Evolutionary conservation across 2,888 invertebrate species (phyloP).

Genomic region (Coronaproctus castanopsis): DNA sequence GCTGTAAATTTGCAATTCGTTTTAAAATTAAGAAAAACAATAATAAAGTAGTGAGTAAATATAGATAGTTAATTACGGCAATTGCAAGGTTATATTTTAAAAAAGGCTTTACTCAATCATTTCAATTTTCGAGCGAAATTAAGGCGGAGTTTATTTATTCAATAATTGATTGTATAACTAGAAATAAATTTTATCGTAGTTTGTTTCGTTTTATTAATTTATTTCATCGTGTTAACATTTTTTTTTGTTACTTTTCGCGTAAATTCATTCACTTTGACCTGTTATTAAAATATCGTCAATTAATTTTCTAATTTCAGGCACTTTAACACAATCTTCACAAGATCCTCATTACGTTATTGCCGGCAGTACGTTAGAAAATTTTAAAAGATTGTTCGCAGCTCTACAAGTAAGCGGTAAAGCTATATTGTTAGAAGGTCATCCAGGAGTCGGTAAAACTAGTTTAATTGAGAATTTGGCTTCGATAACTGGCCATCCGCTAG

Average conservation of each 20-base stretch:
- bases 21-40: too few relatives aligned
- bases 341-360: too few relatives aligned
- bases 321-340: too few relatives aligned
- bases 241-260: too few relatives aligned
- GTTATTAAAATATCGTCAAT: background rate
- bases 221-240: background rate
- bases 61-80: too few relatives aligned
- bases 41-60: too few relatives aligned
- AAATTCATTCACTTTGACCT: background rate
- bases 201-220: slow-evolving; percentile 4
- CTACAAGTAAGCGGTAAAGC: slow-evolving; percentile 70
- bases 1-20: too few relatives aligned
- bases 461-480: slow-evolving; percentile 75
- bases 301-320: background rate
- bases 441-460: slow-evolving; percentile 96
- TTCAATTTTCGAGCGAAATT: too few relatives aligned
- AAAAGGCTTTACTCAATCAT: too few relatives aligned
- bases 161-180: slow-evolving; percentile 53
- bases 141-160: too few relatives aligned
- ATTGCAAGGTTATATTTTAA: too few relatives aligned
- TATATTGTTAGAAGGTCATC: slow-evolving; percentile 85
- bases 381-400: slow-evolving; percentile 63
- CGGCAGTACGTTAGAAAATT: slow-evolving; percentile 60
- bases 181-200: slow-evolving; percentile 24
- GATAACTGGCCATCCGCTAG: slow-evolving; percentile 58